A percentile compares a stretch with the other conserved stretches of the same genome.
Conservation (phyloP, 2,797 vertebrate genomes). For the Rhyacichthys aspro region DNA sequence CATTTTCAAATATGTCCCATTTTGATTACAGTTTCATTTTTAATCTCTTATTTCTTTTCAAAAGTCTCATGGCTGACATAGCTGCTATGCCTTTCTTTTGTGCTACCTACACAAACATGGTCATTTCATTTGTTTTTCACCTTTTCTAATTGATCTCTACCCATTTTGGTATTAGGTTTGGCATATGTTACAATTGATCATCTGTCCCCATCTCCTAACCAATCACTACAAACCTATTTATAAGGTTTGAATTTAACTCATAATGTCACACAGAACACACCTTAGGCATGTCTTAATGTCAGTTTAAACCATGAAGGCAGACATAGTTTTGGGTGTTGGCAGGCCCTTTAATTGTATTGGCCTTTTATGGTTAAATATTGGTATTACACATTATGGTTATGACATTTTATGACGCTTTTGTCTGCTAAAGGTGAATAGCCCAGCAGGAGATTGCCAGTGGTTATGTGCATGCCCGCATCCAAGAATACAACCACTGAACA, state of each 20-base stretch:
- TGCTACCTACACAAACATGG: slow-evolving; percentile 16
- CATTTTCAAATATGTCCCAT: slow-evolving; percentile 31
- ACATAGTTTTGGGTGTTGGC: too few relatives aligned
- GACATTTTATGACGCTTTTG: slow-evolving; percentile 12
- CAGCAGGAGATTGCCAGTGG: slow-evolving; percentile 19
- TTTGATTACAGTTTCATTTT: slow-evolving; percentile 10
- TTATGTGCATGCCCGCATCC: not conserved
- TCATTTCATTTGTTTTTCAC: slow-evolving; percentile 45
- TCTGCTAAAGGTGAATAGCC: slow-evolving; percentile 20
- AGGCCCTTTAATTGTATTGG: too few relatives aligned
- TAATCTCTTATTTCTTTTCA: slow-evolving; percentile 11
- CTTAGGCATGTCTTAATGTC: slow-evolving; percentile 17
- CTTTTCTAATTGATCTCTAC: slow-evolving; percentile 22
- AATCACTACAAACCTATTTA: slow-evolving; percentile 67
- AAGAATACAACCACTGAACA: slow-evolving; percentile 4
- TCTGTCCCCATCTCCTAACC: slow-evolving; percentile 14
- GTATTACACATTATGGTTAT: slow-evolving; percentile 19
- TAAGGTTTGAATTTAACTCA: slow-evolving; percentile 29
- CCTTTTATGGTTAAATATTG: slow-evolving; percentile 18
- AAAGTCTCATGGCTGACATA: too few relatives aligned
- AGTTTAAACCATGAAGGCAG: not conserved
- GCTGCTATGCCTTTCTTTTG: slow-evolving; percentile 14
- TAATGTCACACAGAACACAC: slow-evolving; percentile 49
- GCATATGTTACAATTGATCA: slow-evolving; percentile 57
- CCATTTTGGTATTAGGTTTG: slow-evolving; percentile 47